Percentiles rank a stretch among this genome's conserved stretches.
Evolutionary conservation across 2,888 invertebrate species (phyloP).

Genomic region (Amblyjoppa proteus): DNA sequence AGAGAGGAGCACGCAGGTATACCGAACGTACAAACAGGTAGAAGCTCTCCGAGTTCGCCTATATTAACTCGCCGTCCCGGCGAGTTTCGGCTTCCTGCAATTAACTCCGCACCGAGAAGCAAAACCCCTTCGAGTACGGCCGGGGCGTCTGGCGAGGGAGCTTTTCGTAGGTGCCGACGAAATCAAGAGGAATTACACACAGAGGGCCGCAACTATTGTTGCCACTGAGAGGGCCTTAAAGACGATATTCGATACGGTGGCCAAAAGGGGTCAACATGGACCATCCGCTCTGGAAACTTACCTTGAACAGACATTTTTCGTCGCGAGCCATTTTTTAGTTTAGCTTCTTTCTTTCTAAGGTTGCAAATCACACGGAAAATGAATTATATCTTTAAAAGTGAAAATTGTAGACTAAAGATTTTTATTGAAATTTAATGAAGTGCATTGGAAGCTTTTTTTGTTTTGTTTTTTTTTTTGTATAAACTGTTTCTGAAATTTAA

Average conservation of each 20-base stretch:
- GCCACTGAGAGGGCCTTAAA: not conserved
- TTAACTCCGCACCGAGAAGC: conserved; percentile 39
- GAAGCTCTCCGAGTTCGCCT: not conserved
- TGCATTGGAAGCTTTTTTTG: too few relatives aligned
- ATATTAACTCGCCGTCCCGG: conserved; percentile 5
- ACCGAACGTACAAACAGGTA: conserved; percentile 50
- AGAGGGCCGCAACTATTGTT: conserved; percentile 6
- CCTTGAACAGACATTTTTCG: not conserved
- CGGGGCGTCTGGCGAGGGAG: not conserved
- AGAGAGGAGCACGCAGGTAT: conserved; percentile 48
- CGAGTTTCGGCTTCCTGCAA: conserved; percentile 42
- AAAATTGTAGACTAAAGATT: too few relatives aligned
- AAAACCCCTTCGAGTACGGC: not conserved
- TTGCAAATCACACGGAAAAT: too few relatives aligned
- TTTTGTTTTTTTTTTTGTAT: too few relatives aligned
- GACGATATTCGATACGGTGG: not conserved
- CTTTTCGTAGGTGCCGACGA: not conserved
- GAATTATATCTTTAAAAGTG: too few relatives aligned
- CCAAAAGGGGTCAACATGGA: not conserved
- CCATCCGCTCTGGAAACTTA: not conserved
- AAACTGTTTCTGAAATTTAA: too few relatives aligned
- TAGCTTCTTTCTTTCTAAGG: not conserved
- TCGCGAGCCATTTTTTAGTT: not conserved
- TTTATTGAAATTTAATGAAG: too few relatives aligned
- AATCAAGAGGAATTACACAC: conserved; percentile 23